Percentiles rank a stretch among this genome's conserved stretches.
phyloP scores from a whole-genome alignment of 2,888 invertebrate species.

The Drosophila flavopinicola region DNA sequence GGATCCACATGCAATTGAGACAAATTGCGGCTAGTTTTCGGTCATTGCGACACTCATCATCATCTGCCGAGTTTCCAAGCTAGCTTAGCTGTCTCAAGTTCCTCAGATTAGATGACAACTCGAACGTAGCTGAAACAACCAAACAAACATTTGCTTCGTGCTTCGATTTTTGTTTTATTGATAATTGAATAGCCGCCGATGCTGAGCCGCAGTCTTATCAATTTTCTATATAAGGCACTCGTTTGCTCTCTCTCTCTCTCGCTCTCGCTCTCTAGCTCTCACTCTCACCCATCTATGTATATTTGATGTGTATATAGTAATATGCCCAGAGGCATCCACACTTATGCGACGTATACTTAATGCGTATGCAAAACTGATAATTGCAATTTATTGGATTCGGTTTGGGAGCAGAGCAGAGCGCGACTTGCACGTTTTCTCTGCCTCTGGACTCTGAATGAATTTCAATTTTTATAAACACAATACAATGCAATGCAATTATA shows the following conservation, averaged over 20 bases:
- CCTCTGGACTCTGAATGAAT: constrained; percentile 70
- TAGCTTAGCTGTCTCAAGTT: constrained; percentile 1
- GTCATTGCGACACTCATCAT: constrained; percentile 32
- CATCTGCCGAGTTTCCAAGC: neutral
- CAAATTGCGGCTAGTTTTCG: constrained; percentile 56
- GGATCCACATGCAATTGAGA: constrained; percentile 62
- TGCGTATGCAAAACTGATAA: constrained; percentile 67
- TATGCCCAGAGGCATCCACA: constrained; percentile 20
- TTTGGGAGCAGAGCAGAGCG: constrained; percentile 13
- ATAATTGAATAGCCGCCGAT: constrained; percentile 51
- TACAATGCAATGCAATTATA: neutral
- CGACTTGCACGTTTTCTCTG: constrained; percentile 59
- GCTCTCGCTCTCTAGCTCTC: neutral
- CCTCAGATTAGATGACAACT: constrained; percentile 38
- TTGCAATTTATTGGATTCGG: constrained; percentile 55
- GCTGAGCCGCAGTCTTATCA: constrained; percentile 57
- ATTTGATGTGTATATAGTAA: constrained; percentile 21
- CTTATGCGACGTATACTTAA: constrained; percentile 63
- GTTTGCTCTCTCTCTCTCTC: constrained; percentile 2
- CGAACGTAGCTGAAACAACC: constrained; percentile 11
- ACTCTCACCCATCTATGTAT: neutral
- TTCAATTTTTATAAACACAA: constrained; percentile 33
- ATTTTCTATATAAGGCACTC: constrained; percentile 37
- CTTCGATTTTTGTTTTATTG: constrained; percentile 48
- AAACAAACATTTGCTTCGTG: constrained; percentile 48